Conservation (phyloP, 2,888 invertebrate genomes). For the Tanaodytes sp. region DNA sequence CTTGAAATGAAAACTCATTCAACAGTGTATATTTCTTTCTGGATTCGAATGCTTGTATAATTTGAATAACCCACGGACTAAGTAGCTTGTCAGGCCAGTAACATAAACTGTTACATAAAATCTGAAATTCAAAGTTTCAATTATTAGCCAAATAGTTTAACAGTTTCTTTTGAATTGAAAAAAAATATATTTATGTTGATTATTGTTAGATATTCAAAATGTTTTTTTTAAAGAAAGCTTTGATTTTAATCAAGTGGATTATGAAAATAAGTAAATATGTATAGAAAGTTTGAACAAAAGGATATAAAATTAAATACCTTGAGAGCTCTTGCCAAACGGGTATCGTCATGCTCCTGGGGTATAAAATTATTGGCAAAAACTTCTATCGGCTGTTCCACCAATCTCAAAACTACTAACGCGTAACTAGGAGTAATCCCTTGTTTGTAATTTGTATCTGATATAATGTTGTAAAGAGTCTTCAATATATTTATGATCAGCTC, state of each 20-base stretch:
- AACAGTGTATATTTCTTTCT: constrained; percentile 75
- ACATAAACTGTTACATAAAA: constrained; percentile 81
- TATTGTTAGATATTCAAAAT: too few relatives aligned
- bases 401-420: constrained; percentile 77
- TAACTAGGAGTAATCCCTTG: constrained; percentile 74
- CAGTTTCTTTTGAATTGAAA: too few relatives aligned
- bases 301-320: constrained; percentile 22
- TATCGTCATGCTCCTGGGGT: constrained; percentile 23
- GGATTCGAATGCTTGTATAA: constrained; percentile 78
- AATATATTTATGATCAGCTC: constrained; percentile 75
- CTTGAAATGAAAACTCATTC: constrained; percentile 78
- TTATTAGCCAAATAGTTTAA: too few relatives aligned
- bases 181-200: too few relatives aligned
- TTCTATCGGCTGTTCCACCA: constrained; percentile 69
- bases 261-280: not conserved
- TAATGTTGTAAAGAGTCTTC: constrained; percentile 77
- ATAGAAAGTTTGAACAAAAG: not conserved
- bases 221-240: too few relatives aligned
- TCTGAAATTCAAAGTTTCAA: constrained; percentile 56
- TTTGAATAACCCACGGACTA: constrained; percentile 79
- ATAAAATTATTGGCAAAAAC: constrained; percentile 26
- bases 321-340: constrained; percentile 28
- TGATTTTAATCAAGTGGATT: not conserved
- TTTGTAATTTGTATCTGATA: constrained; percentile 75
- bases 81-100: constrained; percentile 78